These are phyloP conservation scores for Drosophila simulans DNA, from an alignment of 1,140 invertebrate species.

Conservation along the genomic window DNA sequence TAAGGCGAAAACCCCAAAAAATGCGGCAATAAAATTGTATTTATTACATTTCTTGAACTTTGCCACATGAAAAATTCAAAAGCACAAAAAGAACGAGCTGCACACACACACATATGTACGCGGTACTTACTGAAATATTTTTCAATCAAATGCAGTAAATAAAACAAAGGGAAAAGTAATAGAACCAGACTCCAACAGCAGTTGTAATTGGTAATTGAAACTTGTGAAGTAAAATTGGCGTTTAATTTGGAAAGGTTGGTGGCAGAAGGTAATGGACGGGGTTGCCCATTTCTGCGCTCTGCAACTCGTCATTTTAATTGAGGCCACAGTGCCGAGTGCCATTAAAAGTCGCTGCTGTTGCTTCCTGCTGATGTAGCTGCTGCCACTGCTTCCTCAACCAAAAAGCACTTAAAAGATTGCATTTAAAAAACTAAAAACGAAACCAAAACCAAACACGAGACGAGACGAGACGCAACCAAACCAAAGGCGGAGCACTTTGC, in stretches of 20 bases:
- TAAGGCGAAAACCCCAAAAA: conserved; percentile 37
- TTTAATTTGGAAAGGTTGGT: conserved; percentile 26
- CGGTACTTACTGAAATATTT: conserved; percentile 39
- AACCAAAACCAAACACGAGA: conserved; percentile 67
- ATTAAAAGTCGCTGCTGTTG: conserved; percentile 63
- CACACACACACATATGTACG: too few relatives aligned
- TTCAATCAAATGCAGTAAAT: conserved; percentile 46
- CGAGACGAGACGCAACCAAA: conserved; percentile 40
- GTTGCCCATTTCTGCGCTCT: not conserved
- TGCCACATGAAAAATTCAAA: conserved; percentile 56
- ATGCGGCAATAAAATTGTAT: conserved; percentile 71
- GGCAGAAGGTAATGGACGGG: not conserved
- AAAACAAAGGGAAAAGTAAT: conserved; percentile 35
- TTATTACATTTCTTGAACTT: conserved; percentile 72
- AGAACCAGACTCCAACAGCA: conserved; percentile 15
- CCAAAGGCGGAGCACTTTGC: conserved; percentile 50
- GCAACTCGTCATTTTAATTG: conserved; percentile 55
- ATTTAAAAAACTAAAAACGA: conserved; percentile 65
- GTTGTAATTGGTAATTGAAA: conserved; percentile 55
- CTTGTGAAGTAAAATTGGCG: conserved; percentile 47
- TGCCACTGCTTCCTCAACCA: conserved; percentile 55
- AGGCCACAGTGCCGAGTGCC: conserved; percentile 59
- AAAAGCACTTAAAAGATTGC: conserved; percentile 77
- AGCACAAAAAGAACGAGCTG: conserved; percentile 27
- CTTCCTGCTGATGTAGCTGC: conserved; percentile 21